Base-by-base conservation (phyloP, 2,797 vertebrate species). In the Nyctalus aviator region DNA sequence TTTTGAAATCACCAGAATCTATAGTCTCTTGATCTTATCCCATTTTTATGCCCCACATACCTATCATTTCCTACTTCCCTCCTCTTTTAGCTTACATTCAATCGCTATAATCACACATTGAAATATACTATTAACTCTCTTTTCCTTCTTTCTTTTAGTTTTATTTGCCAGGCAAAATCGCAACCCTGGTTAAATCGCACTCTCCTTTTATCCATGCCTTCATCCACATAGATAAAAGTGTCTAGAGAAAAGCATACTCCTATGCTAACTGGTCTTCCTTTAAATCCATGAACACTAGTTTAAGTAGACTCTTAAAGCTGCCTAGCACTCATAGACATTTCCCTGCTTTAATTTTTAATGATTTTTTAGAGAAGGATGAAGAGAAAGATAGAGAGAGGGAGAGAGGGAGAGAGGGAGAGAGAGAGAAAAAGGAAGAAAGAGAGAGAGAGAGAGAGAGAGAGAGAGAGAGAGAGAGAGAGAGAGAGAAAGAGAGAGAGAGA, bases 81-180 rank as follows among this genome's bases (percentile, higher is more conserved):
- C 25, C 23, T 71, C 76, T 77, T 41, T 89, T 37, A 37, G 5
- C n/a, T 41, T 57, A 14, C 44, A 35, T 27, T 64, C 25, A 76
- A 27, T 64, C 59, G 85, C 75, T 32, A 3, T 32, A 62, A 71
- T 76, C 32, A 64, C 4, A 30, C 57, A 6, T 30, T 77, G 77
- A 93, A 87, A 84, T 71, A 53, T 2, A 4, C n/a, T 68, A 55
- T 81, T 23, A 76, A 46, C 69, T 76, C 35, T 82, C 12, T 69
- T 44, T 32, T 50, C 17, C 10, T 27, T 84, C 32, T 84, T 84
- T 41, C 50, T 10, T 9, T 68, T 88, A 79, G 32, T 94, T 75
- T 91, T 69, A 84, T 88, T 91, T 84, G 17, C 37, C 44, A 69
- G 15, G n/a, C 25, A 91, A 91, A 84, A 62, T 8, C 23, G 25